phyloP scores from a whole-genome alignment of 2,888 invertebrate genomes.

The Erannis defoliaria region DNA sequence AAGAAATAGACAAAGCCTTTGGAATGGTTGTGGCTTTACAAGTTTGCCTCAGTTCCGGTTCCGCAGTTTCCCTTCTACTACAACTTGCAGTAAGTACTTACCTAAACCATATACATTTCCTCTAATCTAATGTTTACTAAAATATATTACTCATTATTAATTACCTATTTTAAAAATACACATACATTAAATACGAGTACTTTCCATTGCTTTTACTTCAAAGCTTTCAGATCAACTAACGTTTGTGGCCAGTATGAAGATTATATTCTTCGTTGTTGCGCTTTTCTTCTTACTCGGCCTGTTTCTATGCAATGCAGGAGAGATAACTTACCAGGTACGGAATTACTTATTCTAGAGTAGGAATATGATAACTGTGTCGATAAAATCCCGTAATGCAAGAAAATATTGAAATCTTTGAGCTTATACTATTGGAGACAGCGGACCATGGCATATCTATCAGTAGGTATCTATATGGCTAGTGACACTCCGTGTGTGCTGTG shows the following conservation, averaged over 20 bases:
- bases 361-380: too few species aligned
- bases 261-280: constrained; percentile 69
- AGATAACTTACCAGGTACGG: constrained; percentile 77
- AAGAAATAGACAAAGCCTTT: constrained; percentile 73
- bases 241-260: constrained; percentile 66
- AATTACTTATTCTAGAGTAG: background rate
- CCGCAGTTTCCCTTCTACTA: constrained; percentile 64
- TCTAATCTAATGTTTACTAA: too few species aligned
- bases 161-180: too few species aligned
- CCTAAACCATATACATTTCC: background rate
- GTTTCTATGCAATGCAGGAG: constrained; percentile 79
- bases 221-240: constrained; percentile 72
- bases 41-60: constrained; percentile 70
- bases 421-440: too few species aligned
- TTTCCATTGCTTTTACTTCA: constrained; percentile 40
- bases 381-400: too few species aligned
- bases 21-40: constrained; percentile 75
- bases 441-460: too few species aligned
- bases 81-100: constrained; percentile 59
- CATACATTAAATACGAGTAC: too few species aligned
- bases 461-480: too few species aligned
- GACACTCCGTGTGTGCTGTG: too few species aligned
- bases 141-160: too few species aligned
- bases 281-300: constrained; percentile 74
- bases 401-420: too few species aligned